Conservation (phyloP, 2,888 invertebrate genomes). For the Cryptosula pallasiana region DNA sequence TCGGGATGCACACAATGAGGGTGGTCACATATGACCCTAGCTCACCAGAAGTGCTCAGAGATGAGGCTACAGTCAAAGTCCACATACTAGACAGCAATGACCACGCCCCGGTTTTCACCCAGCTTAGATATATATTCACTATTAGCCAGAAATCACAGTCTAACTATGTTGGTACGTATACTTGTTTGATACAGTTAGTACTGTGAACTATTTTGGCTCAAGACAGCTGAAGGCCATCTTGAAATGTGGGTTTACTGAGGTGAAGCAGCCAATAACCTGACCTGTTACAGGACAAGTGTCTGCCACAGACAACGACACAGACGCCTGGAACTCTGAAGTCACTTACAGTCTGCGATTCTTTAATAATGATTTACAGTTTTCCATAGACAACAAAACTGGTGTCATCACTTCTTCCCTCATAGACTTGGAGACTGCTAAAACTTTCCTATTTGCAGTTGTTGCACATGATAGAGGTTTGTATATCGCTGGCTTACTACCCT, state of each 20-base stretch:
- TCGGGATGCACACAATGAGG: not conserved
- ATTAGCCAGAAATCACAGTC: not conserved
- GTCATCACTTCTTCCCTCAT: not conserved
- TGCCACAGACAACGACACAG: conserved; percentile 12
- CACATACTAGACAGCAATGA: conserved; percentile 16
- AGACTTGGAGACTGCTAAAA: not conserved
- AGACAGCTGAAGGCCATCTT: no score
- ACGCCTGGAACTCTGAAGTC: conserved; percentile 3
- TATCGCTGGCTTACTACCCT: not conserved
- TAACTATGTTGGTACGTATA: not conserved
- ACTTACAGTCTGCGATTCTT: conserved; percentile 12
- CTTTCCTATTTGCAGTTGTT: conserved; percentile 5
- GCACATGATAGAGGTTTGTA: conserved; percentile 1
- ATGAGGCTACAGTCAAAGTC: not conserved
- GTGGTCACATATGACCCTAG: not conserved
- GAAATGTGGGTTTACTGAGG: no score
- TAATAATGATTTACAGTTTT: not conserved
- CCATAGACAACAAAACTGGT: not conserved
- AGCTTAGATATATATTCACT: not conserved
- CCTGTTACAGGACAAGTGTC: not conserved
- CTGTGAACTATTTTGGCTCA: no score
- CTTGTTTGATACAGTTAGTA: not conserved
- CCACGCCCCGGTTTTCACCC: conserved; percentile 11
- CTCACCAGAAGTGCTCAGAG: not conserved
- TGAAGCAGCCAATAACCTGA: no score